Percentiles rank a stretch among this genome's conserved stretches.
These are phyloP conservation scores for Myiotriccus ornatus DNA, from an alignment of 2,797 vertebrate genomes.

Conservation along the genomic window DNA sequence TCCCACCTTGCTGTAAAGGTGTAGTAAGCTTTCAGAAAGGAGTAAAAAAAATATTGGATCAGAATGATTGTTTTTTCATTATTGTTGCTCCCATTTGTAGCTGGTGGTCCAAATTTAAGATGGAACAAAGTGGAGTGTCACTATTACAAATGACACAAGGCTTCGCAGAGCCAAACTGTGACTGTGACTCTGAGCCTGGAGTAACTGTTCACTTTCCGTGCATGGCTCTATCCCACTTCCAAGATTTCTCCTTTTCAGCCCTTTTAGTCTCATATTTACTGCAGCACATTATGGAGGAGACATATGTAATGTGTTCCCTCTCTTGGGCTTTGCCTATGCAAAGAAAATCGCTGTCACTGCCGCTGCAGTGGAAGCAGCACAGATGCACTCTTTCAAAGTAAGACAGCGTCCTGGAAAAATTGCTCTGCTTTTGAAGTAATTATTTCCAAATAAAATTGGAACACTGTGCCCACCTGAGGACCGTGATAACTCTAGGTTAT, in stretches of 20 bases:
- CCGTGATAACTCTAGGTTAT: conserved; percentile 26
- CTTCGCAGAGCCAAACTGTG: background rate
- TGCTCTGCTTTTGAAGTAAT: conserved; percentile 22
- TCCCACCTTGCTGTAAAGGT: background rate
- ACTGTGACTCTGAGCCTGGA: background rate
- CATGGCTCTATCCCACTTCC: background rate
- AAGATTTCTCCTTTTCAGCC: conserved; percentile 19
- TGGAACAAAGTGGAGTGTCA: background rate
- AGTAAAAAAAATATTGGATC: background rate
- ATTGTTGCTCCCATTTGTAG: background rate
- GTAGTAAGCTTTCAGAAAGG: background rate
- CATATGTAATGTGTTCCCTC: conserved; percentile 16
- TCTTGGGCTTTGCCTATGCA: conserved; percentile 40
- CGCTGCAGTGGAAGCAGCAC: background rate
- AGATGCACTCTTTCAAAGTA: background rate
- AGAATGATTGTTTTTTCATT: background rate
- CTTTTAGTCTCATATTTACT: conserved; percentile 20
- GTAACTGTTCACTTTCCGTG: background rate
- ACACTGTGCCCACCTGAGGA: conserved; percentile 33
- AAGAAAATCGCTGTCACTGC: background rate
- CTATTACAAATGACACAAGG: background rate
- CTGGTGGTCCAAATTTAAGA: background rate
- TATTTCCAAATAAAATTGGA: conserved; percentile 42
- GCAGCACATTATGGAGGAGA: conserved; percentile 1
- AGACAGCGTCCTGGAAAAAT: background rate